phyloP scores from a whole-genome alignment of 2,797 vertebrate genomes.

The Coregonus ussuriensis region DNA sequence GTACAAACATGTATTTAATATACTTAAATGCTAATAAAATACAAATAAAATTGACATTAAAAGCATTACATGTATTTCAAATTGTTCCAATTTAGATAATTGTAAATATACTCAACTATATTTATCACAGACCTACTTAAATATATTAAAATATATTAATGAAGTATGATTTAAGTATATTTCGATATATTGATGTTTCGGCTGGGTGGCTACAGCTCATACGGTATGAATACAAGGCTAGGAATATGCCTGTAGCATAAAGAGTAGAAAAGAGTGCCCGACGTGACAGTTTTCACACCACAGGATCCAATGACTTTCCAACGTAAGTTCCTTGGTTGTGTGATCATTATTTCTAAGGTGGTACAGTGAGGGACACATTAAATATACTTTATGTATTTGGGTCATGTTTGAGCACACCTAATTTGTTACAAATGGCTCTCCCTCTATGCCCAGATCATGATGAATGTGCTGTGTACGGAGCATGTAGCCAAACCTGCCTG shows the following conservation, averaged over 20 bases:
- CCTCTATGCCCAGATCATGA: slow-evolving; percentile 85
- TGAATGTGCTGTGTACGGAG: slow-evolving; percentile 90
- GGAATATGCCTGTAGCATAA: background rate
- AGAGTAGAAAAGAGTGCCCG: slow-evolving; percentile 26
- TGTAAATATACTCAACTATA: too few species aligned
- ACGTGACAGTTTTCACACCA: background rate
- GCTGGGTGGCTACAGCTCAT: background rate
- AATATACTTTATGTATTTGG: slow-evolving; percentile 81
- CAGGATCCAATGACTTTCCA: background rate
- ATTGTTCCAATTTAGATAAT: too few species aligned
- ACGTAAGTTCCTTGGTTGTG: slow-evolving; percentile 48
- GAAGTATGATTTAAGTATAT: too few species aligned
- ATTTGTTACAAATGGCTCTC: slow-evolving; percentile 73
- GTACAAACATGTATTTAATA: too few species aligned
- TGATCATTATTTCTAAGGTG: slow-evolving; percentile 66
- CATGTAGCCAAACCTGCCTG: slow-evolving; percentile 90
- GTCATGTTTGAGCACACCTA: slow-evolving; percentile 80
- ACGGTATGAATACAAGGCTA: background rate
- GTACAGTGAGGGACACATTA: slow-evolving; percentile 70
- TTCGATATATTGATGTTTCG: too few species aligned
- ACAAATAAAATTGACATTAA: too few species aligned
- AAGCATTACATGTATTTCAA: too few species aligned
- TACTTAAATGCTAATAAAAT: too few species aligned
- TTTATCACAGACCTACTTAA: too few species aligned
- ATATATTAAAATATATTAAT: too few species aligned